Conservation (phyloP, 2,797 vertebrate genomes). For the Sebastiscus tertius region DNA sequence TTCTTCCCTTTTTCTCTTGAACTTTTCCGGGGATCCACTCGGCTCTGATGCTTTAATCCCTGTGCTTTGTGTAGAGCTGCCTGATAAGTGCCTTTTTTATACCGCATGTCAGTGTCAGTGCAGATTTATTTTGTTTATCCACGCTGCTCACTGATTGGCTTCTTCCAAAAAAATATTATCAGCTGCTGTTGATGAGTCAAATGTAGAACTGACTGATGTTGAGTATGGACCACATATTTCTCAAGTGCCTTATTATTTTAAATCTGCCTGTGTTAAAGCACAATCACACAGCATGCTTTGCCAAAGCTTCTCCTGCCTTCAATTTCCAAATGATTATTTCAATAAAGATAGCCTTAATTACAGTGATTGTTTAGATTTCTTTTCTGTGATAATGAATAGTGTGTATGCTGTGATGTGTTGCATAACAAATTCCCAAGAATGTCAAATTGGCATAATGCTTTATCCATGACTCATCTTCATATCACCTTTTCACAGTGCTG, state of each 20-base stretch:
- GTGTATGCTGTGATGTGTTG: background rate
- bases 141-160: constrained; percentile 21
- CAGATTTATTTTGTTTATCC: constrained; percentile 19
- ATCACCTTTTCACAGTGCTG: constrained; percentile 32
- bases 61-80: background rate
- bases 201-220: constrained; percentile 25
- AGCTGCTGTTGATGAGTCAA: constrained; percentile 11
- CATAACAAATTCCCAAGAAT: constrained; percentile 8
- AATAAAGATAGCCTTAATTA: constrained; percentile 72
- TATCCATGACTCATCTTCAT: constrained; percentile 48
- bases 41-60: constrained; percentile 16
- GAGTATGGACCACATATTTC: constrained; percentile 34
- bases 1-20: constrained; percentile 4
- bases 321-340: constrained; percentile 61
- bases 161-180: constrained; percentile 24
- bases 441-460: constrained; percentile 17
- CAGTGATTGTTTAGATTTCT: background rate
- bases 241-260: constrained; percentile 66
- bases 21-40: background rate
- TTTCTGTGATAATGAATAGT: background rate
- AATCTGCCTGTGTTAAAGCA: constrained; percentile 41
- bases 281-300: constrained; percentile 47
- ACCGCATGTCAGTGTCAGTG: constrained; percentile 15
- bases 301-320: constrained; percentile 59
- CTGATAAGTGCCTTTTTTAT: constrained; percentile 58